Conservation (phyloP, 2,888 invertebrate genomes). For the Aphrophora alni region DNA sequence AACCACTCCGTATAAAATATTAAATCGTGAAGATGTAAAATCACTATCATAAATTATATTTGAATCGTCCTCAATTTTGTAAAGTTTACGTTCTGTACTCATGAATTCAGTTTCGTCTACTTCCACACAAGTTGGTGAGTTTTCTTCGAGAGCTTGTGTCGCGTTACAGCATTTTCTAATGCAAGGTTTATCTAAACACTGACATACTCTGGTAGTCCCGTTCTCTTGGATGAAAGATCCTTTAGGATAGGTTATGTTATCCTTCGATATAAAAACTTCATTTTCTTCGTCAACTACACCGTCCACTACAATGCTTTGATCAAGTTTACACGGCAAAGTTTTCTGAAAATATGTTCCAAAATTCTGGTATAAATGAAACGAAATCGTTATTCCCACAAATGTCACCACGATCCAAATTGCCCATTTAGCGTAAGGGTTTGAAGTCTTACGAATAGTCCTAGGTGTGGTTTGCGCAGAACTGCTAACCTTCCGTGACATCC, state of each 20-base stretch:
- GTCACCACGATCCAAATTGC: too few species aligned
- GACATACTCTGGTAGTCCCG: conserved; percentile 18
- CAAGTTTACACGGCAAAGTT: not conserved
- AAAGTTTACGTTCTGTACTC: not conserved
- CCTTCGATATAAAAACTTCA: not conserved
- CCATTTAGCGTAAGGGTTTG: not conserved
- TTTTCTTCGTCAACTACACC: not conserved
- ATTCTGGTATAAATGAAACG: not conserved
- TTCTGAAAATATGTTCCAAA: not conserved
- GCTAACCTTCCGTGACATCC: not conserved
- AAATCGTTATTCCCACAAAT: too few species aligned
- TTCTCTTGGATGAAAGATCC: conserved; percentile 16
- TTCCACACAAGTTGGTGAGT: not conserved
- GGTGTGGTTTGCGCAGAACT: not conserved
- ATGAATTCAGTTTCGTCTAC: not conserved
- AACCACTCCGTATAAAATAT: not conserved
- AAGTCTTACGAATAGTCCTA: not conserved
- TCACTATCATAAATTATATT: not conserved
- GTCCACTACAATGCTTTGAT: not conserved
- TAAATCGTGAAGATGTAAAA: not conserved
- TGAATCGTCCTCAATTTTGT: not conserved
- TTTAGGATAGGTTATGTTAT: not conserved
- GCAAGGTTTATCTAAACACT: conserved; percentile 16
- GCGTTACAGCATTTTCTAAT: conserved; percentile 17
- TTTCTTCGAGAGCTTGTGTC: not conserved